Evolutionary conservation across 2,888 invertebrate genomes (phyloP).

Genomic region (Himalopsyche kuldschensis): DNA sequence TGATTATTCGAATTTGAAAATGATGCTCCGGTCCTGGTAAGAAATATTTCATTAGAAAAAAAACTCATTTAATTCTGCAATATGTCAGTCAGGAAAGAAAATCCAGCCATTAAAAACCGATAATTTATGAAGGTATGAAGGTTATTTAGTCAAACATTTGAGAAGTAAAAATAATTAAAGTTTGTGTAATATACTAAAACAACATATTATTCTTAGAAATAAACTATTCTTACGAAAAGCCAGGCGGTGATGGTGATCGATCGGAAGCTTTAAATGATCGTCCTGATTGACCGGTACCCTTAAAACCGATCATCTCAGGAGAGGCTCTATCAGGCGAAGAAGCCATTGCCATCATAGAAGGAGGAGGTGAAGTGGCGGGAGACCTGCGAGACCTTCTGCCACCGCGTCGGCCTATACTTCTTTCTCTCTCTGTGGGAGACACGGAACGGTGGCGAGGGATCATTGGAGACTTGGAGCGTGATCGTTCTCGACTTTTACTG

Average conservation of each 20-base stretch:
- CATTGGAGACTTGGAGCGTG: conserved; percentile 54
- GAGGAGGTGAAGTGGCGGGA: conserved; percentile 34
- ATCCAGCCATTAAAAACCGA: too few relatives aligned
- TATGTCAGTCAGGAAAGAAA: too few relatives aligned
- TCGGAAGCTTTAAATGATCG: conserved; percentile 36
- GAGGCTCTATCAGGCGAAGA: background rate
- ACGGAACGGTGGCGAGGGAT: conserved; percentile 46
- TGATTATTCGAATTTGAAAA: conserved; percentile 6
- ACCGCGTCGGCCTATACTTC: conserved; percentile 41
- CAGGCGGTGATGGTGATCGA: conserved; percentile 65
- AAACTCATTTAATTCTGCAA: too few relatives aligned
- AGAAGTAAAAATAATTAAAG: background rate
- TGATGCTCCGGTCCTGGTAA: conserved; percentile 13
- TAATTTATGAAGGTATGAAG: too few relatives aligned
- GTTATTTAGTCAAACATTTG: too few relatives aligned
- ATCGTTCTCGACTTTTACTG: conserved; percentile 54
- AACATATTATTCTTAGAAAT: conserved; percentile 11
- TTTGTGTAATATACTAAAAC: conserved; percentile 4
- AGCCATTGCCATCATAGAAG: conserved; percentile 31
- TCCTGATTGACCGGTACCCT: conserved; percentile 49
- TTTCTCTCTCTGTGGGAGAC: conserved; percentile 47
- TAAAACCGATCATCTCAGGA: conserved; percentile 40
- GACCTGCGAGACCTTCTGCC: conserved; percentile 22
- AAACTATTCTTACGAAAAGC: conserved; percentile 66
- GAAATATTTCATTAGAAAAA: too few relatives aligned